These are phyloP conservation scores for Cygnus buccinator DNA, from an alignment of 2,113 vertebrate species.

Conservation along the genomic window DNA sequence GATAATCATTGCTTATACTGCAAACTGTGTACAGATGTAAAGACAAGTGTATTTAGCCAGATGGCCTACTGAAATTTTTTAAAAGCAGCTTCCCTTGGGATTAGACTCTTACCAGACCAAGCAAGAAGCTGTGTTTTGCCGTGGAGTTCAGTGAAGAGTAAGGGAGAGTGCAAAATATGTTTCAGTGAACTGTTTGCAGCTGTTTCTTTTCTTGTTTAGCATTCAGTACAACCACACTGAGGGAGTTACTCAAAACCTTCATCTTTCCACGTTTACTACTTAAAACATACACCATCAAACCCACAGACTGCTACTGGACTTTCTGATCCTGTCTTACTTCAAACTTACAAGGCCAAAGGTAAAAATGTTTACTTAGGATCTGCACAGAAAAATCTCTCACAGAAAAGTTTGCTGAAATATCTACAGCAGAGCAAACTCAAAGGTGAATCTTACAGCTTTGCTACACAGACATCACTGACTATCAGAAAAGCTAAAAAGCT, in stretches of 20 bases:
- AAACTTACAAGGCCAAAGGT: neutral
- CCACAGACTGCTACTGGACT: neutral
- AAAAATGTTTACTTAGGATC: neutral
- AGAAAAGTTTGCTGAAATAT: neutral
- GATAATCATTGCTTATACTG: neutral
- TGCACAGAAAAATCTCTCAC: neutral
- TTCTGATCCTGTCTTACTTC: neutral
- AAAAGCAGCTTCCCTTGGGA: neutral
- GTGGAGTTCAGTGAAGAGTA: neutral
- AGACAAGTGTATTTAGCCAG: rapidly evolving
- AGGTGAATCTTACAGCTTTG: neutral
- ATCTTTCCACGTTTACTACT: neutral
- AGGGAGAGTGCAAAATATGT: neutral
- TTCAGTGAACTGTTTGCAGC: neutral
- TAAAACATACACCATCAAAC: neutral
- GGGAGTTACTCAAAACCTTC: neutral
- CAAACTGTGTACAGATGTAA: neutral
- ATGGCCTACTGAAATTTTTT: neutral
- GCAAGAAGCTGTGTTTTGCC: neutral
- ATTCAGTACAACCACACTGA: neutral
- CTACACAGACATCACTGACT: neutral
- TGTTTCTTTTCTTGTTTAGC: neutral
- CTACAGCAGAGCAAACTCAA: neutral
- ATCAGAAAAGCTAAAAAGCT: neutral
- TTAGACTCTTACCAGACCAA: neutral